phyloP scores from a whole-genome alignment of 2,113 vertebrate species.

The Gallinago undulata region DNA sequence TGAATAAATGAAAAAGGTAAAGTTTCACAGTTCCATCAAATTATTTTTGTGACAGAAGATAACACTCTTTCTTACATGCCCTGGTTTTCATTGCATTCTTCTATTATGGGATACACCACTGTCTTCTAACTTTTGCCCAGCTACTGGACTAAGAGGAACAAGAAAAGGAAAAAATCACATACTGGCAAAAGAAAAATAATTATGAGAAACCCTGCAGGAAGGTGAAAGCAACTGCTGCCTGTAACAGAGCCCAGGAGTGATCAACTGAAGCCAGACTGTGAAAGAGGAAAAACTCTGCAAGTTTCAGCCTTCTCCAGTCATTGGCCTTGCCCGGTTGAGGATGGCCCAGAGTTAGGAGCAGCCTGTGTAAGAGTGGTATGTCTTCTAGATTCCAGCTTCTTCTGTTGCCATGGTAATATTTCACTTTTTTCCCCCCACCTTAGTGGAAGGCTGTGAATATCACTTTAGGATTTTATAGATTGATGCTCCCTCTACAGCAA shows the following conservation, averaged over 20 bases:
- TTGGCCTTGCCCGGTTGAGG: rapidly evolving
- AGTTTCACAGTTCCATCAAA: not conserved
- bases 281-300: not conserved
- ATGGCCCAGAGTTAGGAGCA: not conserved
- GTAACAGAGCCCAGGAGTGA: not conserved
- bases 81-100: not conserved
- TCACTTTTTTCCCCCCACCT: rapidly evolving
- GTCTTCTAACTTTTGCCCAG: not conserved
- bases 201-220: not conserved
- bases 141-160: not conserved
- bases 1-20: not conserved
- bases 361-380: not conserved
- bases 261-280: not conserved
- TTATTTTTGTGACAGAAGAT: not conserved
- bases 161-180: not conserved
- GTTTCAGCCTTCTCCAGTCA: not conserved
- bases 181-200: not conserved
- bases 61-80: too few relatives aligned
- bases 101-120: too few relatives aligned
- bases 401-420: not conserved
- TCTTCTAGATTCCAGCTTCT: not conserved
- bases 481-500: not conserved
- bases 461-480: not conserved
- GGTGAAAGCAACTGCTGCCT: not conserved
- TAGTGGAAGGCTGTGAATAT: not conserved